Evolutionary conservation across 2,113 vertebrate genomes (phyloP), one percentile per base, ranked within the genome.

Genomic region (Salminus brasiliensis): DNA sequence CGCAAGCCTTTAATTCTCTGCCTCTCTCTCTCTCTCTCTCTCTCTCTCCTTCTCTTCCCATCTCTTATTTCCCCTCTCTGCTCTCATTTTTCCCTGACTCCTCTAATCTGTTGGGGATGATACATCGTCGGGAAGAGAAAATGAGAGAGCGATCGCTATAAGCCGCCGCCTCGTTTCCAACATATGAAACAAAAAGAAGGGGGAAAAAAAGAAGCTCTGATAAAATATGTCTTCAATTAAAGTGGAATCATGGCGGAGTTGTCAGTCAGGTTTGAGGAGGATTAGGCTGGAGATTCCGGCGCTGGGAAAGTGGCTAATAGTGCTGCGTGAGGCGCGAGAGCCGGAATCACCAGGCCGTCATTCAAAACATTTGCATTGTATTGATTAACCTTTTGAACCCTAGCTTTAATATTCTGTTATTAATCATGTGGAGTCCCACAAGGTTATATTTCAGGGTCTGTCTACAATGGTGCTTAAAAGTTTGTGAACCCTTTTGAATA

Each of bases 141-240:
- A 77, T 70, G 65, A 79, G 73, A 71, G 39, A 70, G 76, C 72
- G 73, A 84, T 81, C 65, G 53, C 76, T 23, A 36, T 83, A 80
- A 86, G 83, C 74, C 25, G 43, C 52, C 13, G 36, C 52, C 73
- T 81, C 72, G 74, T 76, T 74, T 45, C 69, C 53, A 79, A 80
- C 71, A 76, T 81, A 79, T 47, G 69, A 85, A 83, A 83, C 72
- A 78, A 82, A 82, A 73, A 53, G 29, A 62, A 53, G 32, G 9
- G 70, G 4, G 12, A 41, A 75, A 30, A 66, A 66, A 66, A 29
- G 49, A 39, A 76, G 71, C 77, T 80, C 81, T 53, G 81, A 86
- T 83, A 80, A 87, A 83, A 83, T 77, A 66, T 78, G 57, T 73
- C 79, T 85, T 87, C 74, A 84, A 87, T 89, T 88, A 89, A 87